Conservation (phyloP, 2,113 vertebrate genomes). For the Elephas maximus region DNA sequence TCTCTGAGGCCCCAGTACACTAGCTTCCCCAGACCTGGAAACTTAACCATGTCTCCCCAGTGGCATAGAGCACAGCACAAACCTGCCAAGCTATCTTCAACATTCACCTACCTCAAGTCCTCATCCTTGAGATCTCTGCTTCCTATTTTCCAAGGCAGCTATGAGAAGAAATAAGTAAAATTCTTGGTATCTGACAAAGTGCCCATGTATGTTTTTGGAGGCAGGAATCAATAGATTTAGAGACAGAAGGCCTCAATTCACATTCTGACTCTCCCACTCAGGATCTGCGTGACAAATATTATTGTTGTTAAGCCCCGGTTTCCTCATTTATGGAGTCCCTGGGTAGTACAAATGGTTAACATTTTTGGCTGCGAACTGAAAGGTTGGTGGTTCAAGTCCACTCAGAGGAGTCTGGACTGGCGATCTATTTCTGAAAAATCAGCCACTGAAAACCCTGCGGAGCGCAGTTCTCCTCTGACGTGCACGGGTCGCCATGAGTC, state of each 20-base stretch:
- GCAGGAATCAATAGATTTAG: not conserved
- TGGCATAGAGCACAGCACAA: too few species aligned
- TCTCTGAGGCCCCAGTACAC: not conserved
- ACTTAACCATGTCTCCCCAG: not conserved
- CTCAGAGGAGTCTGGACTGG: not conserved
- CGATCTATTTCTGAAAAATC: not conserved
- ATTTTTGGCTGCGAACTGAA: not conserved
- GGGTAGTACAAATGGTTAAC: not conserved
- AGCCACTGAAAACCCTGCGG: not conserved
- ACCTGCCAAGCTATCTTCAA: not conserved
- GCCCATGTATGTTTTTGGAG: not conserved
- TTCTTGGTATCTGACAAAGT: not conserved
- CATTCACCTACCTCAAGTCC: not conserved
- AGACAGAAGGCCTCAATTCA: not conserved
- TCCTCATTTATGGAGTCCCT: not conserved
- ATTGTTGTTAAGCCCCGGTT: conserved; percentile 5
- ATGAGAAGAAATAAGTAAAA: not conserved
- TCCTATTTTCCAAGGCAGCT: not conserved
- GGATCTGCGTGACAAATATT: not conserved
- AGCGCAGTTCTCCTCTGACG: not conserved
- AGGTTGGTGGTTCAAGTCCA: not conserved
- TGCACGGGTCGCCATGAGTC: not conserved
- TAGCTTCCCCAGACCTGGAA: not conserved
- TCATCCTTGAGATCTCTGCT: not conserved
- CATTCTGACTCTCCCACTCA: not conserved